Evolutionary conservation across 2,797 vertebrate species (phyloP).

Genomic region (Alcedo atthis): DNA sequence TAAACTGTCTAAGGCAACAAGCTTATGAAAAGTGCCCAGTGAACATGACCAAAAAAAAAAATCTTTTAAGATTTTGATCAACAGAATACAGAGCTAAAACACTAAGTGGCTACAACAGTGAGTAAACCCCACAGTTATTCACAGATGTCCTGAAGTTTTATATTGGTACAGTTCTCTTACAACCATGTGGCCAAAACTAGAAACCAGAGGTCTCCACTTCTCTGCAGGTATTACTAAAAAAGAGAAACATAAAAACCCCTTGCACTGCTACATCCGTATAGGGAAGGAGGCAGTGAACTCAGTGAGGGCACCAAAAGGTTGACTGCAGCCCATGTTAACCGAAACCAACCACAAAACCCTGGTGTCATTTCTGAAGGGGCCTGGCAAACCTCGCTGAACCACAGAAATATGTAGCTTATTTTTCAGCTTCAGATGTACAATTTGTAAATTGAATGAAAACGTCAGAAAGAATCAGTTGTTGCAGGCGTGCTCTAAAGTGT

Average conservation of each 20-base stretch:
- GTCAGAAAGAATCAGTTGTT: not conserved
- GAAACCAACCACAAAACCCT: slow-evolving; percentile 36
- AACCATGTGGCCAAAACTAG: not conserved
- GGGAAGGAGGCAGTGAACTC: not conserved
- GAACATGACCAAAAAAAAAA: not conserved
- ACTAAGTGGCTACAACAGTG: not conserved
- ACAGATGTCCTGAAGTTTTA: not conserved
- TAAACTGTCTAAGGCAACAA: slow-evolving; percentile 4
- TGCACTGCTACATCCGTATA: not conserved
- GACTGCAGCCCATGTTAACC: not conserved
- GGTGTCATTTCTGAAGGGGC: not conserved
- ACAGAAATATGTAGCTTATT: slow-evolving; percentile 46
- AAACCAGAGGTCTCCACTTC: not conserved
- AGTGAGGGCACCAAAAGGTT: not conserved
- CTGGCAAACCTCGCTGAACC: not conserved
- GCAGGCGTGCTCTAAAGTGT: not conserved
- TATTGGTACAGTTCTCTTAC: not conserved
- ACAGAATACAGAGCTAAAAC: not conserved
- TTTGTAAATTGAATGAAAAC: slow-evolving; percentile 33
- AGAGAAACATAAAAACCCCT: not conserved
- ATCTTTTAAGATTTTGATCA: not conserved
- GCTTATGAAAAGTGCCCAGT: not conserved
- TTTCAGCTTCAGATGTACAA: slow-evolving; percentile 29
- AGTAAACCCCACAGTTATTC: not conserved
- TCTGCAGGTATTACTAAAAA: not conserved